Conservation (phyloP, 2,888 invertebrate species). For the Parascotia fuliginaria region DNA sequence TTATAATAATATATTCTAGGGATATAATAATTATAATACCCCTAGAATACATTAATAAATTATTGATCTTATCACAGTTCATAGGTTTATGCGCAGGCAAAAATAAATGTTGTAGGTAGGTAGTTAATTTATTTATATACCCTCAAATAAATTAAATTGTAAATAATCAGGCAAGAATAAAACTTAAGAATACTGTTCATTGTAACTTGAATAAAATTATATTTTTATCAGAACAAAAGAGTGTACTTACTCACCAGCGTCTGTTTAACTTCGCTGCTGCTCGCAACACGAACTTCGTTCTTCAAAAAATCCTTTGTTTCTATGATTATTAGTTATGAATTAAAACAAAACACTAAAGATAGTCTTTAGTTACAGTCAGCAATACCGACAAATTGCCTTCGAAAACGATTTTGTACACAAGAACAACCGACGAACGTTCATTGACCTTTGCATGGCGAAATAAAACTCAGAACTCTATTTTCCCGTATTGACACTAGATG, state of each 20-base stretch:
- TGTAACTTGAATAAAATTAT: not conserved
- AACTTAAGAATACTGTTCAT: no score
- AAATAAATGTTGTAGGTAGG: no score
- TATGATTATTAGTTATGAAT: not conserved
- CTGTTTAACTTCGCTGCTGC: conserved; percentile 19
- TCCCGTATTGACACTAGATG: conserved; percentile 23
- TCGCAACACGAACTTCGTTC: conserved; percentile 16
- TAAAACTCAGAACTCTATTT: conserved; percentile 21
- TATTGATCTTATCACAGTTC: no score
- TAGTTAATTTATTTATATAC: no score
- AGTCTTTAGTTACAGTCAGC: conserved; percentile 6
- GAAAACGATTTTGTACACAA: conserved; percentile 25
- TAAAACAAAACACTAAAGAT: conserved; percentile 14
- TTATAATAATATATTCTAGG: no score
- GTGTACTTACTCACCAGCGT: conserved; percentile 33
- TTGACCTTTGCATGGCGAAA: conserved; percentile 27
- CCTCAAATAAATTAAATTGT: no score
- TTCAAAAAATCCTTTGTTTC: not conserved
- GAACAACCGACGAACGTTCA: conserved; percentile 28
- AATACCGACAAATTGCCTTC: not conserved
- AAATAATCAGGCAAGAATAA: no score
- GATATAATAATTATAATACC: no score
- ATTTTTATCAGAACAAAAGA: conserved; percentile 4
- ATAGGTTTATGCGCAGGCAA: no score
- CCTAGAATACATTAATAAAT: no score